Evolutionary conservation across 2,113 vertebrate species (phyloP), one percentile per base, ranked within the genome.

Genomic region (Gila orcuttii): DNA sequence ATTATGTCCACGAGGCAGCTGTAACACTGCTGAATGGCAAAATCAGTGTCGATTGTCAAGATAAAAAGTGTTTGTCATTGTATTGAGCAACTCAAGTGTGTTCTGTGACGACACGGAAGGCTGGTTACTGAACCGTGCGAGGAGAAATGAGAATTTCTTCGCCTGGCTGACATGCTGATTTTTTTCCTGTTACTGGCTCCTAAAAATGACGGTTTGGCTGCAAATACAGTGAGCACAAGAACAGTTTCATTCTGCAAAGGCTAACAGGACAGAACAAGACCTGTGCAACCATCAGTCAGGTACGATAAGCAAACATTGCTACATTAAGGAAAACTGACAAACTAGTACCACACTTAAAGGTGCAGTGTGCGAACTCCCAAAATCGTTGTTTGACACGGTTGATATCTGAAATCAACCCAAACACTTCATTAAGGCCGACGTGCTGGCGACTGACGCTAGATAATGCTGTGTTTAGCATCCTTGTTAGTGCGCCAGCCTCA

Each of bases 71-170:
- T 55, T 52, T 57, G 62, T 82, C 45, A 42, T 79, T 79, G 74
- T 85, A 79, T 31, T 42, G 62, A 39, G 75, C 31, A 85, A 85
- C 69, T 85, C 75, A 85, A 84, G 83, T 64, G 60, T 79, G 75
- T 28, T 77, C 74, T 69, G 42, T 4, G 1, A 79, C 55, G 62
- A 78, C 74, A 55, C 5, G 62, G 75, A 45, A 85, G 47, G 74
- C n/a, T 79, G 75, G 84, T 25, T 62, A 85, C 45, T 85, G 75
- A 85, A 79, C 84, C 75, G 10, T 85, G 55, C n/a, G 42, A 79
- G 75, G 21, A 69, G 74, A 79, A 79, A 85, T 79, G 4, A 79
- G 75, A 75, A 85, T 79, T 55, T 79, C 74, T 21, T 13, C 3
- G n/a, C 5, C 62, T 68, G 75, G 76, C 75, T 55, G 75, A 64